Evolutionary conservation across 2,113 vertebrate genomes (phyloP).

Genomic region (Bubalus kerabau): DNA sequence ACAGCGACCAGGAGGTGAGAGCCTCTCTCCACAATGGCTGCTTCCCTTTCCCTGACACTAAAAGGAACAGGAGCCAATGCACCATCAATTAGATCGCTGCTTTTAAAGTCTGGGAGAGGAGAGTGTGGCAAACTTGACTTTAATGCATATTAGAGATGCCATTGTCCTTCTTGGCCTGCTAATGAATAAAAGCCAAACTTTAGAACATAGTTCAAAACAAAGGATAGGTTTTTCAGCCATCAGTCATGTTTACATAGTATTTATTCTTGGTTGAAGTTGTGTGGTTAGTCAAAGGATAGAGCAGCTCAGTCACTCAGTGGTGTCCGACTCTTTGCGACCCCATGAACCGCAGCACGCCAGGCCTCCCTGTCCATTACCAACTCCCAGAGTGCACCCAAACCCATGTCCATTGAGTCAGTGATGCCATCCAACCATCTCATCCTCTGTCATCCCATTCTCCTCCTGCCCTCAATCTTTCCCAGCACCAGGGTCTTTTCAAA

Average conservation of each 20-base stretch:
- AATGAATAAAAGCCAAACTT: neutral
- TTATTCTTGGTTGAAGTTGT: neutral
- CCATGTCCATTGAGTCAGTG: too few relatives aligned
- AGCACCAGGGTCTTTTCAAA: neutral
- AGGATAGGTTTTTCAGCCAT: neutral
- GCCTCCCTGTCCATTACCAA: too few relatives aligned
- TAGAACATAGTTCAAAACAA: neutral
- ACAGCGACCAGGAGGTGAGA: neutral
- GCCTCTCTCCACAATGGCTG: neutral
- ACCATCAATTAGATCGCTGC: neutral
- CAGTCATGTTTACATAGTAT: neutral
- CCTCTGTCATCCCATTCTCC: too few relatives aligned
- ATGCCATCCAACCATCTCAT: too few relatives aligned
- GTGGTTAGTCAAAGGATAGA: neutral
- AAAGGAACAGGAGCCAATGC: accelerated
- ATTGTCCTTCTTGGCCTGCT: neutral
- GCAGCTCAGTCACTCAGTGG: too few relatives aligned
- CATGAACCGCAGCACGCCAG: too few relatives aligned
- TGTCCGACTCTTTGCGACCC: too few relatives aligned
- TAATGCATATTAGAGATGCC: neutral
- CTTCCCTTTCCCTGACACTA: neutral
- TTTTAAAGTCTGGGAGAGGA: neutral
- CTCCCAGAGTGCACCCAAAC: too few relatives aligned
- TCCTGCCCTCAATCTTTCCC: too few relatives aligned
- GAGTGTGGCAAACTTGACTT: neutral